These are phyloP conservation scores for Motacilla alba DNA, from an alignment of 2,113 vertebrate genomes.

Conservation along the genomic window DNA sequence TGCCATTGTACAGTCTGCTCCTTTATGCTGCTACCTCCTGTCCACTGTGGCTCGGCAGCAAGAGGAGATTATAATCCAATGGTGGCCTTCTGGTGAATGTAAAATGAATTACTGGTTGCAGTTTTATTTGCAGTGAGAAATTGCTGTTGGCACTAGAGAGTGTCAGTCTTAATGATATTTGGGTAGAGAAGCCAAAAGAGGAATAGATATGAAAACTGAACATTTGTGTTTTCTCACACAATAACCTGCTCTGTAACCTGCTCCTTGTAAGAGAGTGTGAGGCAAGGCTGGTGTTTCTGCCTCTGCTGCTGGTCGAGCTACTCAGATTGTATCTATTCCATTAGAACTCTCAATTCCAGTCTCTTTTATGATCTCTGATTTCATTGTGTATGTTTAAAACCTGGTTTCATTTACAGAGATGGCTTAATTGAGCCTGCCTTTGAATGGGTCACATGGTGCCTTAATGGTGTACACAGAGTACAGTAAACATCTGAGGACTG, in stretches of 20 bases:
- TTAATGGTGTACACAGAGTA: constrained; percentile 28
- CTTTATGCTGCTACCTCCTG: background rate
- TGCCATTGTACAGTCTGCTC: background rate
- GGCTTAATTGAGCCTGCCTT: constrained; percentile 4
- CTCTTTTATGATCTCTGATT: constrained; percentile 14
- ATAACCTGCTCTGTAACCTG: background rate
- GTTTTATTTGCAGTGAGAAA: background rate
- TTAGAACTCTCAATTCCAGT: background rate
- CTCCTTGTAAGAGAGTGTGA: background rate
- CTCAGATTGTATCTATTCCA: background rate
- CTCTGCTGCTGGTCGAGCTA: background rate
- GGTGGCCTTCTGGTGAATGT: background rate
- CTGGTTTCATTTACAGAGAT: background rate
- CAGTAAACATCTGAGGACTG: constrained; percentile 25
- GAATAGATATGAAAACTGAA: background rate
- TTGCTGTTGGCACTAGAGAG: background rate
- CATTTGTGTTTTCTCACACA: background rate
- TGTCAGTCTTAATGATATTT: background rate
- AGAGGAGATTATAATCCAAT: background rate
- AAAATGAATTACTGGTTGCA: background rate
- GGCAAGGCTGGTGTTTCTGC: background rate
- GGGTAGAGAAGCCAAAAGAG: background rate
- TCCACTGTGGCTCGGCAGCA: background rate
- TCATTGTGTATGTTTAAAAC: constrained; percentile 18
- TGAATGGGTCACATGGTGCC: background rate